These are phyloP conservation scores for Deilephila elpenor DNA, from an alignment of 2,888 invertebrate genomes.

Conservation along the genomic window DNA sequence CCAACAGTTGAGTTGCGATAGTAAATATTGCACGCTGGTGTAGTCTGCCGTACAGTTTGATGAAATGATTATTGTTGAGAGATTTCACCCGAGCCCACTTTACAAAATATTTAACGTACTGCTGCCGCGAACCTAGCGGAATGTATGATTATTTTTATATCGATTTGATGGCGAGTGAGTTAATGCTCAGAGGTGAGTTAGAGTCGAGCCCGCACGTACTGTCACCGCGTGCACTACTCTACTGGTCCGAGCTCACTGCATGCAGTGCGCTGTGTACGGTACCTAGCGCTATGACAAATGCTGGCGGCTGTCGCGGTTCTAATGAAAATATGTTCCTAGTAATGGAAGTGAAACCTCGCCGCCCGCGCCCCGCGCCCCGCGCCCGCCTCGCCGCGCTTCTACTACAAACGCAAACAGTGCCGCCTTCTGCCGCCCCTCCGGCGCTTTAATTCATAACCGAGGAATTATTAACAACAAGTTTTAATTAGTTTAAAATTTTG, in stretches of 20 bases:
- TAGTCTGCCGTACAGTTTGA: not conserved
- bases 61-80: not conserved
- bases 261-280: not conserved
- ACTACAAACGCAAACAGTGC: constrained; percentile 45
- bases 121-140: not conserved
- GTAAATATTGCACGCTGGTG: too few species aligned
- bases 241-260: too few species aligned
- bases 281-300: not conserved
- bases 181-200: not conserved
- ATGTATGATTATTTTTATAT: too few species aligned
- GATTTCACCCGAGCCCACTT: not conserved
- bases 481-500: constrained; percentile 82
- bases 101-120: too few species aligned
- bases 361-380: not conserved
- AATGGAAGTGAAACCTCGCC: not conserved
- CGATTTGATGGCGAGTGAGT: constrained; percentile 4
- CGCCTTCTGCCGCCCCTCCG: constrained; percentile 42
- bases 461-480: constrained; percentile 72
- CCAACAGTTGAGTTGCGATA: too few species aligned
- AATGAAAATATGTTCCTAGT: constrained; percentile 22
- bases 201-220: too few species aligned
- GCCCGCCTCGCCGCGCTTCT: not conserved
- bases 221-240: not conserved
- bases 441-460: constrained; percentile 53
- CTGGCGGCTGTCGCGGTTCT: not conserved